Percentiles rank a stretch among this genome's conserved stretches.
Evolutionary conservation across 2,113 vertebrate species (phyloP).

Genomic region (Stomatorhinus ivindoensis): DNA sequence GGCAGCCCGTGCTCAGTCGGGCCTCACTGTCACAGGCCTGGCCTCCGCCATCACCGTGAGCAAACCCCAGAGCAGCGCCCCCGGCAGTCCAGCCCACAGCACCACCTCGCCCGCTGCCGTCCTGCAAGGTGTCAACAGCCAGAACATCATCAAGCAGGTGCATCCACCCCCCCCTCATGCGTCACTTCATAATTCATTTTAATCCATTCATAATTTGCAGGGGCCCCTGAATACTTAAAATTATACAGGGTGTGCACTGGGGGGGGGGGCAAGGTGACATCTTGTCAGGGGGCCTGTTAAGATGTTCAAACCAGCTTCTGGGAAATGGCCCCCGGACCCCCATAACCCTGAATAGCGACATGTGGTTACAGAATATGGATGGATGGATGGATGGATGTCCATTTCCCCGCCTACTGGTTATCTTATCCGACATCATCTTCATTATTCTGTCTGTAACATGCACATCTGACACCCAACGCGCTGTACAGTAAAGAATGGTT

Average conservation of each 20-base stretch:
- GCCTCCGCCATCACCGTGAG: constrained; percentile 57
- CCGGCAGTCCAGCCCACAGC: constrained; percentile 61
- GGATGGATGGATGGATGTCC: background rate
- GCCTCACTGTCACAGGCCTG: constrained; percentile 68
- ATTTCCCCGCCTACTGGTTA: background rate
- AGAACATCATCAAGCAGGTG: constrained; percentile 93
- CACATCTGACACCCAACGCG: background rate
- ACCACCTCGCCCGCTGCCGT: constrained; percentile 65
- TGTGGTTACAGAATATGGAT: background rate
- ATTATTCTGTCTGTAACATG: background rate
- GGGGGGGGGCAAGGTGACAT: background rate
- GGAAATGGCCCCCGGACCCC: background rate
- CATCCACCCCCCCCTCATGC: background rate
- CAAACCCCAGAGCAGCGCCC: constrained; percentile 70
- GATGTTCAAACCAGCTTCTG: background rate
- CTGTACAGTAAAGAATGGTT: background rate
- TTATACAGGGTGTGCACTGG: background rate
- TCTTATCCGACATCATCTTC: background rate
- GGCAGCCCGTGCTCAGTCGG: constrained; percentile 46
- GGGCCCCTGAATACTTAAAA: background rate
- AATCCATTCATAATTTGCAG: background rate
- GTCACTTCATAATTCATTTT: background rate
- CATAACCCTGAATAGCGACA: background rate
- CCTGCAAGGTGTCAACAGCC: constrained; percentile 74
- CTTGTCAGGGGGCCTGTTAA: background rate